Evolutionary conservation across 2,888 invertebrate genomes (phyloP), one percentile per base, ranked within the genome.

Genomic region (Proisotoma minuta): DNA sequence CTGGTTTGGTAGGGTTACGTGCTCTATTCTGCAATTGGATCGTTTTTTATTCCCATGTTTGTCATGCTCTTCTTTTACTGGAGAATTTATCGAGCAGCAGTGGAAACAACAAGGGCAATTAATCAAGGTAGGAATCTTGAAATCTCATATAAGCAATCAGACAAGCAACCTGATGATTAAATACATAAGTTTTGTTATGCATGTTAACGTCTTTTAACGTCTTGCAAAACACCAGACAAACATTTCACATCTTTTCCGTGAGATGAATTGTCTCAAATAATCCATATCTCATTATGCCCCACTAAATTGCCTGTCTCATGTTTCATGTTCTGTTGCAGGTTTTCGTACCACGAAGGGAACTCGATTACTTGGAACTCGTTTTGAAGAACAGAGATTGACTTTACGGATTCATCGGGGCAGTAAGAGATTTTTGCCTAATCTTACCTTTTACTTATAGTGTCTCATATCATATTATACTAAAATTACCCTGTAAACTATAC

Each of bases 61-160:
- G 92, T 97, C 73, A 97, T 97, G 92, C 83, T 95, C 75, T 96
- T 95, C 83, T 96, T 97, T 83, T 97, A 97, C 79, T 94, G 94
- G 89, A 84, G 92, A 74, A 97, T 97, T 75, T 97, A 96, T 81
- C 85, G 89, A 72, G 94, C 96, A 3, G 98, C 97, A 27, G 89
- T 91, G 15, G 85, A 90, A 72, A 92, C 93, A 24, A 93, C 92
- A n/a, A 85, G 87, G 74, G 92, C 92, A 63, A 93, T 93, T 76
- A 92, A 92, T 80, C 91, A 90, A 71, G 76, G 66, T 66, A 34
- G 34, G 34, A 34, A 34, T 34, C 15, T 34, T 8, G 8, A 34
- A 34, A 34, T 8, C 15, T 34, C 15, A 10, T 15, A 8, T 34
- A 34, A 34, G 8, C 15, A 40, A 51, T 26, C 48, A 34, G n/a